Conservation (phyloP, 2,888 invertebrate species). For the Sesamia inferens region DNA sequence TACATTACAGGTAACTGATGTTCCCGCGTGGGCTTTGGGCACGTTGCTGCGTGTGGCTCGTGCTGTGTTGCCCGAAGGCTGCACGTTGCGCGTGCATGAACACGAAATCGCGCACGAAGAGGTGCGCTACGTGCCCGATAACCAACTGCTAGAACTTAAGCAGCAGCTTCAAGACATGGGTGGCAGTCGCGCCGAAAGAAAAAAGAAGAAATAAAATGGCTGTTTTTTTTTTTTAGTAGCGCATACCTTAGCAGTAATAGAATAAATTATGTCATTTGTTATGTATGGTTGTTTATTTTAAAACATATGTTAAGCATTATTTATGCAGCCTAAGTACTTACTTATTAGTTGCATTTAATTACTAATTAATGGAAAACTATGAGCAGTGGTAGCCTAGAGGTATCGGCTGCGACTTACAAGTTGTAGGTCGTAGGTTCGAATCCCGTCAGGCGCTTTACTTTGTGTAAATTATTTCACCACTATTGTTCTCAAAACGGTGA, state of each 20-base stretch:
- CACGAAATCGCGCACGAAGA: constrained; percentile 93
- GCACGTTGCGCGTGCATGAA: constrained; percentile 92
- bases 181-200: constrained; percentile 86
- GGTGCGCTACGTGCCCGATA: constrained; percentile 95
- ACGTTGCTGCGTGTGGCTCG: constrained; percentile 94
- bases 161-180: constrained; percentile 93
- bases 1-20: constrained; percentile 88
- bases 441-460: too few relatives aligned
- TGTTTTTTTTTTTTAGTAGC: constrained; percentile 27
- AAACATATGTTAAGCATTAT: too few relatives aligned
- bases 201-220: constrained; percentile 71
- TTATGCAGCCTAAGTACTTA: too few relatives aligned
- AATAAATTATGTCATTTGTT: constrained; percentile 45
- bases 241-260: constrained; percentile 33
- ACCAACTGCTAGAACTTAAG: constrained; percentile 93
- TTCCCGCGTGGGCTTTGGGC: constrained; percentile 91
- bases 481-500: too few relatives aligned
- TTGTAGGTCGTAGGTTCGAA: too few relatives aligned
- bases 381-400: too few relatives aligned
- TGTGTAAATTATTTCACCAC: too few relatives aligned
- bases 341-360: too few relatives aligned
- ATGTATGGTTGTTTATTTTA: background rate
- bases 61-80: constrained; percentile 94
- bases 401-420: too few relatives aligned
- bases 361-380: too few relatives aligned